Base-by-base conservation (phyloP, 2,113 vertebrate species). In the Sinocyclocheilus grahami region DNA sequence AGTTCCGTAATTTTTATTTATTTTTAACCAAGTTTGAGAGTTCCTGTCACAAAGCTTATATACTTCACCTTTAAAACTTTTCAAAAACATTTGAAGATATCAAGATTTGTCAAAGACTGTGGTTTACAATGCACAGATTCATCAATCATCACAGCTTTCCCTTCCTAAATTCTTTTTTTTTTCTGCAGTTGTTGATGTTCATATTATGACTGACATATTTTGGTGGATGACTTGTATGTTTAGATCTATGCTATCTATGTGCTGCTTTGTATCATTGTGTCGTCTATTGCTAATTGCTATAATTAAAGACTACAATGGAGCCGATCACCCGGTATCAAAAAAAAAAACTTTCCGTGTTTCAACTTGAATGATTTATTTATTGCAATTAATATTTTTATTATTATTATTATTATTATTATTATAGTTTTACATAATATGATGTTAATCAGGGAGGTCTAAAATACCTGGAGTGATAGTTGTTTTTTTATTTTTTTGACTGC, bases 141-240 rank as follows among this genome's bases (percentile, higher is more conserved):
- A 69, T 69, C 65, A 69, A 69, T 69, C 27, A 51, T 51, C 30
- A 18, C 18, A 33, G 7, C 30, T 3, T 33, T 16, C 13, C 27
- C 13, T 69, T 18, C 12, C 48, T 10, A 9, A 9, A 51, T 51
- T 48, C 3, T 48, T 11, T 46, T 46, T 46, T 46, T 10, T 69
- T 27, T 16, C 16, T 37, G 7, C 16, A 20, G 24, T 30, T 67
- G 16, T 69, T 37, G 30, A 37, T 69, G 16, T 71, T 71, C 8
- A 20, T 37, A 71, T 71, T 71, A 71, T 39, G 67, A 39, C 30
- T 33, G 67, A 37, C 67, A 71, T 20, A 71, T 39, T 71, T 71
- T 71, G 67, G 39, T 71, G 67, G 18, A 71, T 71, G 67, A 71
- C 33, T 69, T 37, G 30, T 67, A 69, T 69, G 65, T 69, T 69